Evolutionary conservation across 2,797 vertebrate species (phyloP).

Genomic region (Mus minutoides): DNA sequence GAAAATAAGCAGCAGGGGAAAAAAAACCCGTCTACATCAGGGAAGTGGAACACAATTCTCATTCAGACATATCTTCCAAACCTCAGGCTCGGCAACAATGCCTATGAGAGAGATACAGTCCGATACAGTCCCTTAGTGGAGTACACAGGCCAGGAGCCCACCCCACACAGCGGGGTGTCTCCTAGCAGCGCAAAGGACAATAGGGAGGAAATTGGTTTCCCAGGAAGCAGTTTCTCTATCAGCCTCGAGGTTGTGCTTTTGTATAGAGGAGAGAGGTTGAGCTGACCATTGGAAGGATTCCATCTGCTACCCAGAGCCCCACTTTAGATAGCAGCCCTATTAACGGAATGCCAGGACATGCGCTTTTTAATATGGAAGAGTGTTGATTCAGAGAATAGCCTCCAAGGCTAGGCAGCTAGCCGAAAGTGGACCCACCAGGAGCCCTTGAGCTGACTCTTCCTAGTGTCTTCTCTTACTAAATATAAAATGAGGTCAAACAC

Average conservation of each 20-base stretch:
- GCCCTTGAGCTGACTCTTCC: slow-evolving; percentile 7
- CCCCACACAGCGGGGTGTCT: neutral
- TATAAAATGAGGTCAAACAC: slow-evolving; percentile 65
- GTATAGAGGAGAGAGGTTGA: slow-evolving; percentile 69
- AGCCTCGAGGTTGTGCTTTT: slow-evolving; percentile 51
- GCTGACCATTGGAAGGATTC: slow-evolving; percentile 73
- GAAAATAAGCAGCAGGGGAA: slow-evolving; percentile 64
- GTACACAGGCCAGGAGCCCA: neutral
- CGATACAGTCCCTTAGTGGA: neutral
- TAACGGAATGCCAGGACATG: slow-evolving; percentile 39
- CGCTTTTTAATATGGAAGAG: slow-evolving; percentile 57
- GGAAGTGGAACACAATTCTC: slow-evolving; percentile 54
- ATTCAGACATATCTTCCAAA: slow-evolving; percentile 47
- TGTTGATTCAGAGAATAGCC: slow-evolving; percentile 3
- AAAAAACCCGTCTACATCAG: slow-evolving; percentile 17
- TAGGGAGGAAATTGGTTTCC: slow-evolving; percentile 78
- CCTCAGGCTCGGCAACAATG: neutral
- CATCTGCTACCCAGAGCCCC: slow-evolving; percentile 66
- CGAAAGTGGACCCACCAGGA: neutral
- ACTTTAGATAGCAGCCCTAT: slow-evolving; percentile 45
- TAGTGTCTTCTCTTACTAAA: slow-evolving; percentile 47
- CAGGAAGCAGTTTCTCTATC: slow-evolving; percentile 76
- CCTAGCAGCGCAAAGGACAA: slow-evolving; percentile 61
- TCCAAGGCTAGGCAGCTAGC: neutral
- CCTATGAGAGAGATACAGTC: slow-evolving; percentile 35